Conservation (phyloP, 2,113 vertebrate genomes). For the Nerophis ophidion region DNA sequence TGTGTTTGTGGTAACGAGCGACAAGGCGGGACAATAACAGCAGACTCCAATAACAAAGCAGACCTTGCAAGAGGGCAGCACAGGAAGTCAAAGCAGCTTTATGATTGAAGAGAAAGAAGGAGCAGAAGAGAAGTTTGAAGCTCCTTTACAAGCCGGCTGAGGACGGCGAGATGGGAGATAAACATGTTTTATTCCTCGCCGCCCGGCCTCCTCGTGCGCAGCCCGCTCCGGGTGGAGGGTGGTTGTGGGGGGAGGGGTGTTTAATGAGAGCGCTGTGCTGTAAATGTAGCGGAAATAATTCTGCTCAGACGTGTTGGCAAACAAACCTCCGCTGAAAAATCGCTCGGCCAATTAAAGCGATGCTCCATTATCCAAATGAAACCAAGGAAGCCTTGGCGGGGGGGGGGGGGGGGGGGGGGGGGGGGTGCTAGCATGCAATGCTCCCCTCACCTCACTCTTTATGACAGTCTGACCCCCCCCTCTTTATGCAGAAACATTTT, state of each 20-base stretch:
- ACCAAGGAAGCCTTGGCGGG: conserved; percentile 34
- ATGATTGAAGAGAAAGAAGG: conserved; percentile 64
- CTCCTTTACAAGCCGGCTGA: conserved; percentile 52
- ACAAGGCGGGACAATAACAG: conserved; percentile 60
- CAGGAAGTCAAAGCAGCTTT: conserved; percentile 49
- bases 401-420: not conserved
- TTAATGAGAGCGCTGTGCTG: conserved; percentile 58
- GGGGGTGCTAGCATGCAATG: conserved; percentile 20
- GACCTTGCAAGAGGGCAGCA: conserved; percentile 60
- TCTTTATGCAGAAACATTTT: conserved; percentile 59
- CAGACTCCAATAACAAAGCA: conserved; percentile 66
- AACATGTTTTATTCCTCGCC: conserved; percentile 44
- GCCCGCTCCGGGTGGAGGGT: not conserved
- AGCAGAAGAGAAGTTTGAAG: conserved; percentile 59
- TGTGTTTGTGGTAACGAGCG: conserved; percentile 42
- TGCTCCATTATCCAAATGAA: conserved; percentile 68
- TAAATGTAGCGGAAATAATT: conserved; percentile 65
- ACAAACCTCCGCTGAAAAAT: conserved; percentile 56
- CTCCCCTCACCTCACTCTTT: conserved; percentile 1
- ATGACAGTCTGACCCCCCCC: conserved; percentile 1
- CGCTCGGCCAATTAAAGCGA: conserved; percentile 61
- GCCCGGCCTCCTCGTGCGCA: conserved; percentile 2
- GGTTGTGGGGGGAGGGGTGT: not conserved
- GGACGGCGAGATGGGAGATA: conserved; percentile 53
- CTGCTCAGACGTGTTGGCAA: conserved; percentile 62